These are phyloP conservation scores for Acanthosepion pharaonis DNA, from an alignment of 2,888 invertebrate species.

Conservation along the genomic window DNA sequence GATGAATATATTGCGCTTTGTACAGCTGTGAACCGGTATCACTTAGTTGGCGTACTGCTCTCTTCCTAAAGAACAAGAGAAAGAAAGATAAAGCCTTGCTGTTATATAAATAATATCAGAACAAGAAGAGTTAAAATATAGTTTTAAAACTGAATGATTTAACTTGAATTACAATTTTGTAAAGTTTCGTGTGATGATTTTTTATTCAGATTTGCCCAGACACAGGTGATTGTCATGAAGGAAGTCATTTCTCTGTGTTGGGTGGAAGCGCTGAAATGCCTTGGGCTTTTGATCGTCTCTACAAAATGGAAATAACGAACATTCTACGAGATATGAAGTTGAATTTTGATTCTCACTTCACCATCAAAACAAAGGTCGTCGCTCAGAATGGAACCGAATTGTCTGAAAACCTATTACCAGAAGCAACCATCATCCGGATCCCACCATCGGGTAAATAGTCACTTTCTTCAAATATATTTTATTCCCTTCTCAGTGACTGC, in stretches of 20 bases:
- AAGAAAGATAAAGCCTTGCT: too few relatives aligned
- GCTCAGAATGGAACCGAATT: conserved; percentile 50
- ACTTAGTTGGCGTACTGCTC: too few relatives aligned
- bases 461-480: too few relatives aligned
- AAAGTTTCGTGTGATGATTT: neutral
- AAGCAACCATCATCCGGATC: conserved; percentile 51
- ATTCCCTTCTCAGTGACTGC: too few relatives aligned
- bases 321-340: conserved; percentile 46
- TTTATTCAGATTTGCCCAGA: neutral
- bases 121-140: too few relatives aligned
- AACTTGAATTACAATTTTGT: too few relatives aligned
- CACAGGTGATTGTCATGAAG: conserved; percentile 49
- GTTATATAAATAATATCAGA: too few relatives aligned
- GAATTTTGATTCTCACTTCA: conserved; percentile 48
- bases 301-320: conserved; percentile 54
- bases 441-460: conserved; percentile 41
- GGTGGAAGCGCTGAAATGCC: conserved; percentile 56
- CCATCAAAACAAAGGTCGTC: conserved; percentile 49
- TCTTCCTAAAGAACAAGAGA: too few relatives aligned
- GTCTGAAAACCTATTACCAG: conserved; percentile 40
- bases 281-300: conserved; percentile 55
- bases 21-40: too few relatives aligned
- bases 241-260: conserved; percentile 54
- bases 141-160: too few relatives aligned
- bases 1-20: too few relatives aligned